Percentiles rank a stretch among this genome's conserved stretches.
Conservation (phyloP, 2,888 invertebrate species). For the Nesidiocoris tenuis region DNA sequence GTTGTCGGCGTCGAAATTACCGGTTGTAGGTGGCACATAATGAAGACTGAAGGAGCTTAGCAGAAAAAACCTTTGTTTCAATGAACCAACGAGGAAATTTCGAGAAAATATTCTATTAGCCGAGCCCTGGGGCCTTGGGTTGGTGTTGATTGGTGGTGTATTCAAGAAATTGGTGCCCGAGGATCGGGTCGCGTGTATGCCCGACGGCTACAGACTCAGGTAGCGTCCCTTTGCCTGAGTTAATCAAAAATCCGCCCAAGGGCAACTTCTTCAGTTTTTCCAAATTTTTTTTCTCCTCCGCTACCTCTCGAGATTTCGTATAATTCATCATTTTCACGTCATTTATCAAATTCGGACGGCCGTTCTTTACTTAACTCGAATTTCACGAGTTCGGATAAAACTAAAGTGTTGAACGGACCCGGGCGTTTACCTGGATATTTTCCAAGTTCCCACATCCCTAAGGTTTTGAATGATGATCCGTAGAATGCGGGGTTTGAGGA, state of each 20-base stretch:
- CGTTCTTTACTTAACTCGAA: background rate
- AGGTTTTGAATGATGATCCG: background rate
- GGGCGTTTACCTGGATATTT: background rate
- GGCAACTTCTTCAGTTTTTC: background rate
- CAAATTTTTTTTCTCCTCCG: background rate
- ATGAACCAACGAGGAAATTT: constrained; percentile 7
- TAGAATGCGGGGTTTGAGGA: too few species aligned
- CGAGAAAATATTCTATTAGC: constrained; percentile 13
- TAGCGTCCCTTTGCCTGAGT: background rate
- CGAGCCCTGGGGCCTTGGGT: background rate
- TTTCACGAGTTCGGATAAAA: background rate
- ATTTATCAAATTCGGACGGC: background rate
- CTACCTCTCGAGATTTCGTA: background rate
- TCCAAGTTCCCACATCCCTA: background rate
- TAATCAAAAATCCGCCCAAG: background rate
- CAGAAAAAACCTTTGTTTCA: background rate
- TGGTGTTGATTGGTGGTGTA: background rate
- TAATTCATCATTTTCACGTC: background rate
- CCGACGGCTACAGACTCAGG: constrained; percentile 7
- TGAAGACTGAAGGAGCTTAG: background rate
- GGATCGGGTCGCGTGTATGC: constrained; percentile 10
- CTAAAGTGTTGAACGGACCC: background rate
- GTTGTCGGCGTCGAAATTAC: too few species aligned
- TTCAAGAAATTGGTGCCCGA: background rate
- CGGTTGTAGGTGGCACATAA: too few species aligned